phyloP scores from a whole-genome alignment of 2,113 vertebrate genomes.

The Crotalus helleri region DNA sequence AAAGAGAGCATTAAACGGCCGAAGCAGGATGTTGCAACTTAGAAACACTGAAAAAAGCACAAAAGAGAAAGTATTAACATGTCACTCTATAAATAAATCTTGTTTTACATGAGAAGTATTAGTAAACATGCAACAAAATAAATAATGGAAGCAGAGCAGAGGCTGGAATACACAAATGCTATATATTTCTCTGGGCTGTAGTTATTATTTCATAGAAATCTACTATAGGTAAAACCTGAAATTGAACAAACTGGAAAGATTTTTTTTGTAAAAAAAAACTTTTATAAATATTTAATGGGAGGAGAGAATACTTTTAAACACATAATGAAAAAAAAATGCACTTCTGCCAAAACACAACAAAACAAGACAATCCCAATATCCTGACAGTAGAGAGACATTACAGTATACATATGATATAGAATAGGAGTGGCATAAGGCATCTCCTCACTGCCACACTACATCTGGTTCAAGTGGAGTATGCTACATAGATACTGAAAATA shows the following conservation, averaged over 20 bases:
- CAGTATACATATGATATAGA: background rate
- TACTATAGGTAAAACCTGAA: background rate
- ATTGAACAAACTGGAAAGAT: conserved; percentile 48
- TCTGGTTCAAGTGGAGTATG: background rate
- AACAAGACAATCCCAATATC: background rate
- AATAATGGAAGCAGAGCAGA: conserved; percentile 19
- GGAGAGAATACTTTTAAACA: background rate
- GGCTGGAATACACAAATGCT: conserved; percentile 10
- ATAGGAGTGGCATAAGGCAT: background rate
- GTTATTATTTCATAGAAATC: conserved; percentile 27
- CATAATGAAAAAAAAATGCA: background rate
- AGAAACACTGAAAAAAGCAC: conserved; percentile 51
- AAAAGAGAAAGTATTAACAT: conserved; percentile 61
- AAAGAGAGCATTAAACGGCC: conserved; percentile 57
- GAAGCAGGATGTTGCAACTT: conserved; percentile 47
- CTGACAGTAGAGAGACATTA: background rate
- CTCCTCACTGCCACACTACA: background rate
- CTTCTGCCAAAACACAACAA: background rate
- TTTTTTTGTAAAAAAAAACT: background rate
- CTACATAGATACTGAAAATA: background rate
- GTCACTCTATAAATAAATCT: conserved; percentile 46
- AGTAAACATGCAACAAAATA: conserved; percentile 57
- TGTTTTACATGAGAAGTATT: conserved; percentile 54
- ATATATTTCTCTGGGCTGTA: conserved; percentile 8
- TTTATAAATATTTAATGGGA: conserved; percentile 32